Percentiles rank a stretch among this genome's conserved stretches.
phyloP scores from a whole-genome alignment of 1,140 invertebrate genomes.

The Sycobia sp. region DNA sequence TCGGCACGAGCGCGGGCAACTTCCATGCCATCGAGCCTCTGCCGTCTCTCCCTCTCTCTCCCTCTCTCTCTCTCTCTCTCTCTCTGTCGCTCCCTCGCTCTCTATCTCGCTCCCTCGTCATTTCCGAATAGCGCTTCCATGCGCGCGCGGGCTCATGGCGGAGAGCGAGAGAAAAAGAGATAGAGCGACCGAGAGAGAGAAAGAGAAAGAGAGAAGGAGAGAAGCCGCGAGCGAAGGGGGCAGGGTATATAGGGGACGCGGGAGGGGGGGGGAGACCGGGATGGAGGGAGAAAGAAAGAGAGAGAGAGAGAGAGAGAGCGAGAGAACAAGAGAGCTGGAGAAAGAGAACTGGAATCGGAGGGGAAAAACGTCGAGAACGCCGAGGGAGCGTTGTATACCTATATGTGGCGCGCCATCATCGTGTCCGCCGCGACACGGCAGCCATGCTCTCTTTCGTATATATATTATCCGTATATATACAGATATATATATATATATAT shows the following conservation, averaged over 20 bases:
- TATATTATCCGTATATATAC: too few relatives aligned
- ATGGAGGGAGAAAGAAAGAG: conserved; percentile 14
- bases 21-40: not conserved
- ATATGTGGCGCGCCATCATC: conserved; percentile 33
- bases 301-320: conserved; percentile 14
- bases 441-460: conserved; percentile 43
- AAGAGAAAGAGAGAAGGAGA: conserved; percentile 5
- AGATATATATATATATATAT: too few relatives aligned
- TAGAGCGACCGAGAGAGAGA: too few relatives aligned
- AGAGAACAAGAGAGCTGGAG: conserved; percentile 27
- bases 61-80: too few relatives aligned
- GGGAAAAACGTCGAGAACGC: conserved; percentile 44
- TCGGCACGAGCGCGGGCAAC: not conserved
- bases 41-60: conserved; percentile 14
- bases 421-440: conserved; percentile 33
- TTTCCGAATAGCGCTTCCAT: conserved; percentile 35
- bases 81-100: too few relatives aligned
- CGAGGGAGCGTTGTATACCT: conserved; percentile 41
- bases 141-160: too few relatives aligned
- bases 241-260: conserved; percentile 16
- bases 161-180: conserved; percentile 12
- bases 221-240: conserved; percentile 3
- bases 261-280: not conserved
- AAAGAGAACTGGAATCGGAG: conserved; percentile 42
- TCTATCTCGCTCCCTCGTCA: conserved; percentile 17